These are phyloP conservation scores for Monochamus alternatus DNA, from an alignment of 2,888 invertebrate genomes.

Conservation along the genomic window DNA sequence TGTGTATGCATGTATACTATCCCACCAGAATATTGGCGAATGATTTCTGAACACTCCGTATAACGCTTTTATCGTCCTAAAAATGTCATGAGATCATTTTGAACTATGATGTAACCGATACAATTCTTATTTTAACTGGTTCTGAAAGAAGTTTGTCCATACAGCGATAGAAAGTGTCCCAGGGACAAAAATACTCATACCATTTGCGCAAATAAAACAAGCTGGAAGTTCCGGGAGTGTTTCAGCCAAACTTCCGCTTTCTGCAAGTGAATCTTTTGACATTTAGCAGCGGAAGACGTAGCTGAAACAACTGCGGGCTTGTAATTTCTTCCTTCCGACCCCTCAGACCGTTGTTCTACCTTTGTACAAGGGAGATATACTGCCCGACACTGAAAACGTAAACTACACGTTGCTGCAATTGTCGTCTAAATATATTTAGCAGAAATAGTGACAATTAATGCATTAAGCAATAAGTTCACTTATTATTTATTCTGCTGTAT, in stretches of 20 bases:
- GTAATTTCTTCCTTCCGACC: slow-evolving; percentile 33
- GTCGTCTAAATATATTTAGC: too few species aligned
- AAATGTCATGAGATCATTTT: too few species aligned
- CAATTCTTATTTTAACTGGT: too few species aligned
- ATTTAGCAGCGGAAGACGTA: slow-evolving; percentile 20
- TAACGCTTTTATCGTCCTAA: too few species aligned
- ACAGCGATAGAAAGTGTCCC: not conserved
- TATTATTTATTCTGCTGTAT: too few species aligned
- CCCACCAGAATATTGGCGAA: too few species aligned
- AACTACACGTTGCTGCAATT: too few species aligned
- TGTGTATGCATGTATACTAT: too few species aligned
- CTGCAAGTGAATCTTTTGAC: slow-evolving; percentile 26
- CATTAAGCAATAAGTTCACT: too few species aligned
- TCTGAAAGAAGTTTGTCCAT: not conserved
- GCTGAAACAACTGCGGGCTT: slow-evolving; percentile 15
- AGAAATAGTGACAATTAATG: too few species aligned
- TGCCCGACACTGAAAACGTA: not conserved
- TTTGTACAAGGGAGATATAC: slow-evolving; percentile 16
- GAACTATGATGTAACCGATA: too few species aligned
- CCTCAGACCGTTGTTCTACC: slow-evolving; percentile 10
- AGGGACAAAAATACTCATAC: slow-evolving; percentile 1
- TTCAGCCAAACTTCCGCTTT: slow-evolving; percentile 13
- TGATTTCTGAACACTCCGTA: too few species aligned
- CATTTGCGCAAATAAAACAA: slow-evolving; percentile 17
- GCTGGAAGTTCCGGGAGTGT: slow-evolving; percentile 6